These are phyloP conservation scores for Colostygia pectinataria DNA, from an alignment of 2,888 invertebrate genomes.

Conservation along the genomic window DNA sequence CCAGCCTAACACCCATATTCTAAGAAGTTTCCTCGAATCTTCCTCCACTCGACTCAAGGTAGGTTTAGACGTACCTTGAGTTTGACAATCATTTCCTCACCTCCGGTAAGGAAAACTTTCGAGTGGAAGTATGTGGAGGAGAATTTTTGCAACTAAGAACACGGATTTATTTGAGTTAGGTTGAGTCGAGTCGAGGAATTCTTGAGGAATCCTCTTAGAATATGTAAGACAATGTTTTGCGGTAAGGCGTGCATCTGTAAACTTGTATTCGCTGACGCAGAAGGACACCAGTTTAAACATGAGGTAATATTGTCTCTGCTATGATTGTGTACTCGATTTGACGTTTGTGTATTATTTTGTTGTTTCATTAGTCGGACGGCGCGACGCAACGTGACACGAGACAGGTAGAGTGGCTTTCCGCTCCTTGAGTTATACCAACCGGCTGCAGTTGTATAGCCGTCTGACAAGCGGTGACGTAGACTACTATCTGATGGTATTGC, in stretches of 20 bases:
- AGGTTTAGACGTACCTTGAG: no score
- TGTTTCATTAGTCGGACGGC: conserved; percentile 9
- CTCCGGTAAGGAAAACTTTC: no score
- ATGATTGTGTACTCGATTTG: conserved; percentile 4
- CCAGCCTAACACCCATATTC: no score
- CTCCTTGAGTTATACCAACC: no score
- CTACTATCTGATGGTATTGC: not conserved
- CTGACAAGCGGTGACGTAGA: conserved; percentile 4
- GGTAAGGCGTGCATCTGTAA: not conserved
- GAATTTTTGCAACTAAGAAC: no score
- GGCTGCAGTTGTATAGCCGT: not conserved
- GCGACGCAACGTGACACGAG: not conserved
- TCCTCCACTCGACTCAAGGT: no score
- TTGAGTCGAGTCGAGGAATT: no score
- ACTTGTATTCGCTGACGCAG: not conserved
- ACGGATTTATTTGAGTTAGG: no score
- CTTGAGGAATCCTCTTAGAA: no score
- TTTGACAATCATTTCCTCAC: no score
- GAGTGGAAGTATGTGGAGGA: no score
- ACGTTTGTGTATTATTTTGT: conserved; percentile 7
- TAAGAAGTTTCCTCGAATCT: no score
- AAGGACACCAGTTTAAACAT: not conserved
- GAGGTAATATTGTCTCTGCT: conserved; percentile 13
- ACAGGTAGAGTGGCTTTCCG: conserved; percentile 1
- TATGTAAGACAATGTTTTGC: not conserved